phyloP scores from a whole-genome alignment of 1,140 invertebrate species.

The Caenorhabditis brenneri region DNA sequence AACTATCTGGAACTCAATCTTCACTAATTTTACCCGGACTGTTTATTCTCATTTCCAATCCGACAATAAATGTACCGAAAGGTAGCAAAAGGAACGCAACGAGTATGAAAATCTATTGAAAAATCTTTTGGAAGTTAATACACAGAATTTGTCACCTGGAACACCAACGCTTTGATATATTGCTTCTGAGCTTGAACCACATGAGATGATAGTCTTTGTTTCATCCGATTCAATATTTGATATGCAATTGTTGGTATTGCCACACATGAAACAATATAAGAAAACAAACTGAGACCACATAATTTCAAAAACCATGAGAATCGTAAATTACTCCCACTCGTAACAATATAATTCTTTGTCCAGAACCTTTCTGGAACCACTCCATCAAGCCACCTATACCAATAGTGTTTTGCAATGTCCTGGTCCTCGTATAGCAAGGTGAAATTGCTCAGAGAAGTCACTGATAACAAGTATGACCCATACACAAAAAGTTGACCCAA shows the following conservation, averaged over 20 bases:
- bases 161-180: not conserved
- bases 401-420: not conserved
- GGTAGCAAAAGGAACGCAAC: not conserved
- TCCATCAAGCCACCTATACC: not conserved
- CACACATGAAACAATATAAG: not conserved
- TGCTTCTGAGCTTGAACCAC: not conserved
- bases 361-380: not conserved
- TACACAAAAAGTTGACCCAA: not conserved
- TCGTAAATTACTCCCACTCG: not conserved
- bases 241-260: not conserved
- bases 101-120: not conserved
- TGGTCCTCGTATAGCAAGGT: not conserved
- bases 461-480: not conserved
- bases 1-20: not conserved
- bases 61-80: not conserved
- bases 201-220: not conserved
- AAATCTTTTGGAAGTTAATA: not conserved
- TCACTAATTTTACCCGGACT: not conserved
- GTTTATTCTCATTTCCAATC: not conserved
- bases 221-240: slow-evolving; percentile 10
- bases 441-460: not conserved
- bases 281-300: not conserved
- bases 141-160: not conserved
- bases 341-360: not conserved
- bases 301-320: not conserved